Evolutionary conservation across 2,113 vertebrate genomes (phyloP), one percentile per base, ranked within the genome.

Genomic region (Cynocephalus volans): DNA sequence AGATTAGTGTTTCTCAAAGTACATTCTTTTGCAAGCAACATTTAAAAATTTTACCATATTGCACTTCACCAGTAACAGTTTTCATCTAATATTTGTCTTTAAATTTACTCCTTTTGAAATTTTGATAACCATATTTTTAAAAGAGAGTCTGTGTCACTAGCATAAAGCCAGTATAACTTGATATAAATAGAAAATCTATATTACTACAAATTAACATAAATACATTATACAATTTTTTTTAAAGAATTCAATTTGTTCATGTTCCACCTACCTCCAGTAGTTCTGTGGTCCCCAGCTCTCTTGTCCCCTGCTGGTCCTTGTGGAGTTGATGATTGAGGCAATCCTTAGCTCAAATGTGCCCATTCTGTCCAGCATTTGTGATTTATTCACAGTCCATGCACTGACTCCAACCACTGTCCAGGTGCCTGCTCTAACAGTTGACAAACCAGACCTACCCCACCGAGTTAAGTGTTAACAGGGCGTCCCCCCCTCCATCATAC

Each of bases 81-180:
- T 76, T 81, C 76, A 72, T 24, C 21, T 79, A 88, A 33, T 52
- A 45, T 82, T 81, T 92, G 87, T 80, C 72, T 87, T 83, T 58
- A 69, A 21, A 50, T 36, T 45, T 21, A 24, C 10, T 4, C n/a
- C 28, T 67, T 97, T 94, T 60, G 84, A 96, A 85, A 62, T 60
- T 54, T 64, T 76, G 45, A 48, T 50, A 76, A 11, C 26, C n/a
- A 0, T 69, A 21, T 92, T 85, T 95, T 81, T 58, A 54, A 52
- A 69, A 82, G 88, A 65, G 36, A 26, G 21, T 45, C 54, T 48
- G 58, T 62, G 28, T 62, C 60, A 28, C n/a, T 54, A 48, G 54
- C 41, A 48, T 67, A 82, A 92, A 76, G 45, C n/a, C 41, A 36
- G 19, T 41, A 23, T 90, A 65, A 67, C 13, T 36, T 95, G 54